A percentile compares a stretch with the other conserved stretches of the same genome.
These are phyloP conservation scores for Chymomyza amoena DNA, from an alignment of 2,888 invertebrate species.

Conservation along the genomic window DNA sequence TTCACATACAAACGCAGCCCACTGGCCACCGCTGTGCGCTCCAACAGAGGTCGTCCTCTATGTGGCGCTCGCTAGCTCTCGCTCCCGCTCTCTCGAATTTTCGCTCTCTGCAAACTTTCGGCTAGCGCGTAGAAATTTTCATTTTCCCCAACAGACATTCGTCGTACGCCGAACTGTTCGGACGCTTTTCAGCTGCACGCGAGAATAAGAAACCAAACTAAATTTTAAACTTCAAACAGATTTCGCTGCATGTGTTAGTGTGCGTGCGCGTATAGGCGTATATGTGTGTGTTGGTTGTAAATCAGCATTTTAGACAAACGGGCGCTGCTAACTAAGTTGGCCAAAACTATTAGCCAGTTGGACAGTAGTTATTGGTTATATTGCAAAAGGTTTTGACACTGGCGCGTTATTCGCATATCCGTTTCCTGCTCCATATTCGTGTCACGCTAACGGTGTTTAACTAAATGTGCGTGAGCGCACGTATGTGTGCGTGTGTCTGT, in stretches of 20 bases:
- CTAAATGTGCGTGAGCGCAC: background rate
- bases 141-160: conserved; percentile 65
- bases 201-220: background rate
- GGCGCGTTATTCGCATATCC: background rate
- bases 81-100: conserved; percentile 8
- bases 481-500: background rate
- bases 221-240: background rate
- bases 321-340: background rate
- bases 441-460: background rate
- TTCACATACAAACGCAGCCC: conserved; percentile 35
- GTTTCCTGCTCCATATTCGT: background rate
- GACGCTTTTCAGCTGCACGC: conserved; percentile 46
- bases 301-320: conserved; percentile 5
- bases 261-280: background rate
- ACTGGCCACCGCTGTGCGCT: conserved; percentile 26
- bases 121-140: conserved; percentile 46
- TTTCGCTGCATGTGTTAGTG: conserved; percentile 3
- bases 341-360: background rate
- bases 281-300: conserved; percentile 31
- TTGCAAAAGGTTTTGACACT: background rate
- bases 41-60: conserved; percentile 38
- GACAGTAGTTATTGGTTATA: background rate
- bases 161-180: conserved; percentile 61
- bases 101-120: conserved; percentile 8
- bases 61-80: conserved; percentile 23